Evolutionary conservation across 2,888 invertebrate species (phyloP).

Genomic region (Sussaba pulchella): DNA sequence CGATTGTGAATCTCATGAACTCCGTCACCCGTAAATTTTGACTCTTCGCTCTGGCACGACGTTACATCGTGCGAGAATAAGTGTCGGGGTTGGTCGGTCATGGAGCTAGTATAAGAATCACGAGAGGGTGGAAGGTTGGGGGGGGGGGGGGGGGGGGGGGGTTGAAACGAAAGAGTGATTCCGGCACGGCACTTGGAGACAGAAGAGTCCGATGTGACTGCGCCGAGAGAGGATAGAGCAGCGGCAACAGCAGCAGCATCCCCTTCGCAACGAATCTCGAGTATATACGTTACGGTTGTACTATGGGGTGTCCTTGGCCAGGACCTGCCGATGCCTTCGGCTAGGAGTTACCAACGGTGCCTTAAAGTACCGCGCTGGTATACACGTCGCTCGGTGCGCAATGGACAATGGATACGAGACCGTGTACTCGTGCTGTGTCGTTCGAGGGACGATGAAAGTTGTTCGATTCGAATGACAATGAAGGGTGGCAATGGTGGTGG

Average conservation of each 20-base stretch:
- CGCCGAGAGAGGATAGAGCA: slow-evolving; percentile 37
- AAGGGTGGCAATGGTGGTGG: no score
- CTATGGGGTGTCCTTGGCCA: background rate
- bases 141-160: no score
- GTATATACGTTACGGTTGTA: slow-evolving; percentile 7
- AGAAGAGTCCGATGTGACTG: slow-evolving; percentile 64
- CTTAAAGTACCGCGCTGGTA: background rate
- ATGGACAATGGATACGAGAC: background rate
- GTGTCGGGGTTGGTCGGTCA: slow-evolving; percentile 23
- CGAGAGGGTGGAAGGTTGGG: no score
- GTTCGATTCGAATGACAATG: slow-evolving; percentile 74
- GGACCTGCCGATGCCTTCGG: slow-evolving; percentile 6
- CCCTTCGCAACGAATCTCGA: slow-evolving; percentile 55
- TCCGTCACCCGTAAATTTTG: slow-evolving; percentile 59
- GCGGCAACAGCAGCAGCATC: slow-evolving; percentile 13
- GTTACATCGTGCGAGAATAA: background rate
- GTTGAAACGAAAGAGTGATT: slow-evolving; percentile 66
- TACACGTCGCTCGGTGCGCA: no score
- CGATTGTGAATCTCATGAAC: slow-evolving; percentile 38
- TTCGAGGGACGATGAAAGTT: slow-evolving; percentile 41
- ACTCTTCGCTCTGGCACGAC: slow-evolving; percentile 42
- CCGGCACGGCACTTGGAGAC: slow-evolving; percentile 64
- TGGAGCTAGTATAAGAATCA: slow-evolving; percentile 49
- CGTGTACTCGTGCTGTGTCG: slow-evolving; percentile 27
- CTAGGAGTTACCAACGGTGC: slow-evolving; percentile 8